Evolutionary conservation across 2,113 vertebrate species (phyloP).

Genomic region (Colius striatus): DNA sequence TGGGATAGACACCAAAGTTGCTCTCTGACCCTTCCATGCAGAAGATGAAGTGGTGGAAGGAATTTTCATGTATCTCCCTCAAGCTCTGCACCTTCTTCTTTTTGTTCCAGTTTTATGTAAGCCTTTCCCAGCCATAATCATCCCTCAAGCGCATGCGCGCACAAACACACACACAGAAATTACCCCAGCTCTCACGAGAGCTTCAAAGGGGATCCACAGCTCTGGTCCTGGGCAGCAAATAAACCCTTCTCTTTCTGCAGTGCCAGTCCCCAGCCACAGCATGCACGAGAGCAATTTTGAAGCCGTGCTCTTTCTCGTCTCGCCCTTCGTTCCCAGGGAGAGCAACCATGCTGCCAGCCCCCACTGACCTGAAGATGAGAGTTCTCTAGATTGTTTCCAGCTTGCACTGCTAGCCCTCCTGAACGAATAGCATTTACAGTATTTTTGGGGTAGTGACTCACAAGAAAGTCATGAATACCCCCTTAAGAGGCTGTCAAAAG

Average conservation of each 20-base stretch:
- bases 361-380: conserved; percentile 69
- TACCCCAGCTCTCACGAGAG: neutral
- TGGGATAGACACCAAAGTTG: neutral
- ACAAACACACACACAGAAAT: neutral
- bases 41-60: neutral
- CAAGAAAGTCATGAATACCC: conserved; percentile 52
- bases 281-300: conserved; percentile 38
- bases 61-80: neutral
- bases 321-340: neutral
- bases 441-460: conserved; percentile 72
- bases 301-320: conserved; percentile 45
- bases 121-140: neutral
- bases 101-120: fast-evolving
- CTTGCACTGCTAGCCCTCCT: conserved; percentile 34
- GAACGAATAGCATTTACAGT: conserved; percentile 47
- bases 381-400: conserved; percentile 77
- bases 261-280: neutral
- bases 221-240: neutral
- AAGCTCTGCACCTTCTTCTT: neutral
- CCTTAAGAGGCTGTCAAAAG: conserved; percentile 30
- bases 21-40: neutral
- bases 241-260: neutral
- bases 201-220: neutral
- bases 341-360: neutral
- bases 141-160: no score